Conservation (phyloP, 2,113 vertebrate species). For the Macroglossus sobrinus region DNA sequence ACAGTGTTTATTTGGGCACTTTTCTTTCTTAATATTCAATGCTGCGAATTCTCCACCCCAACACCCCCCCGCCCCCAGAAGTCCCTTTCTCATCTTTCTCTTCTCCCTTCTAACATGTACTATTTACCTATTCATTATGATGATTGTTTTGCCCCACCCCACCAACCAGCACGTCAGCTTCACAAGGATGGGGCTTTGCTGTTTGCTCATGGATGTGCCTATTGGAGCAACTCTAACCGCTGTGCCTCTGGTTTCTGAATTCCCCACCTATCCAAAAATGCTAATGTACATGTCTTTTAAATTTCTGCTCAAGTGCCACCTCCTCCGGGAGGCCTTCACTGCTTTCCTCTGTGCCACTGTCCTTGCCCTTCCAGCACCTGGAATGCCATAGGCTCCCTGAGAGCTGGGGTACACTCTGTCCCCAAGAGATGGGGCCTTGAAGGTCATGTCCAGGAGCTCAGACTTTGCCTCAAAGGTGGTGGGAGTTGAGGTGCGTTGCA, state of each 20-base stretch:
- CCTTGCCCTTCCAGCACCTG: not conserved
- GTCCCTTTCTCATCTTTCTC: not conserved
- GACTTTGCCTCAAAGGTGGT: not conserved
- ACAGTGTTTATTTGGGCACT: not conserved
- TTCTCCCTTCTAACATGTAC: not conserved
- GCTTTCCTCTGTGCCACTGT: not conserved
- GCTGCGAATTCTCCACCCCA: too few species aligned
- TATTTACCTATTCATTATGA: not conserved
- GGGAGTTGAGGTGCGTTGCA: not conserved
- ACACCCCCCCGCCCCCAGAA: not conserved
- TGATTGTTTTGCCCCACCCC: too few species aligned
- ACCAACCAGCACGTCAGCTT: rapidly evolving
- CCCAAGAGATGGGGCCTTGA: not conserved
- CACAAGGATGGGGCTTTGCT: not conserved
- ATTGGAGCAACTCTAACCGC: not conserved
- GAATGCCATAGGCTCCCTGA: not conserved
- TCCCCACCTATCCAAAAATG: too few species aligned
- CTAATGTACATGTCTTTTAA: not conserved
- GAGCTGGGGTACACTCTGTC: not conserved
- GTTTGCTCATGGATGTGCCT: not conserved
- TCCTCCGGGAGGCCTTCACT: rapidly evolving
- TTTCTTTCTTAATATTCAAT: not conserved
- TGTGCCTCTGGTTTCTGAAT: not conserved
- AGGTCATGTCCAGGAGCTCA: not conserved
- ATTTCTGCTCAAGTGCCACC: not conserved